Percentiles rank a stretch among this genome's conserved stretches.
Evolutionary conservation across 1,140 invertebrate species (phyloP).

Genomic region (Aphelenchoides fujianensis): DNA sequence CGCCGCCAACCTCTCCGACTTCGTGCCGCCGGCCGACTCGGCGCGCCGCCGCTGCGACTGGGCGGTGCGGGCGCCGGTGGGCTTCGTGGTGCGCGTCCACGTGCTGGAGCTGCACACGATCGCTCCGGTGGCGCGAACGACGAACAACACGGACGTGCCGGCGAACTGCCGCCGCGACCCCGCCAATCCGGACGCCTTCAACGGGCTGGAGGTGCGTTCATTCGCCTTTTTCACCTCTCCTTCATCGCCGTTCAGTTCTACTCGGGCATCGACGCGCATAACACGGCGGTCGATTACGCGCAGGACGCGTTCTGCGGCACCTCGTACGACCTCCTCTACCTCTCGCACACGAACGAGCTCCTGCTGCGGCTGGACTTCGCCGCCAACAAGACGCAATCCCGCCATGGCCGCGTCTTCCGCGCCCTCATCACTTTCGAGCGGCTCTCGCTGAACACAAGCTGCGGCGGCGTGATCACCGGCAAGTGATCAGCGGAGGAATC

Average conservation of each 20-base stretch:
- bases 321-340: slow-evolving; percentile 31
- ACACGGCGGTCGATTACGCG: not conserved
- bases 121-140: too few relatives aligned
- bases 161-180: not conserved
- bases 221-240: not conserved
- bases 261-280: not conserved
- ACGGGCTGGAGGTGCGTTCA: not conserved
- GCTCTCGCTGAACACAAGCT: not conserved
- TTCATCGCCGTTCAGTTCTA: slow-evolving; percentile 28
- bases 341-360: slow-evolving; percentile 49
- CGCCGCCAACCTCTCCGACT: slow-evolving; percentile 34
- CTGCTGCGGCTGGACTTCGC: slow-evolving; percentile 32
- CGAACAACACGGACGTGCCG: too few relatives aligned
- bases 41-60: slow-evolving; percentile 46
- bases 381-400: not conserved
- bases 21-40: slow-evolving; percentile 32
- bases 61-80: slow-evolving; percentile 51
- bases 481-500: not conserved
- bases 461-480: slow-evolving; percentile 24
- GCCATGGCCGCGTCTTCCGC: slow-evolving; percentile 24
- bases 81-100: slow-evolving; percentile 30
- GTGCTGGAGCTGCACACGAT: not conserved
- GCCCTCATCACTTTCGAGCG: slow-evolving; percentile 16
- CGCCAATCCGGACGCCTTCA: not conserved
- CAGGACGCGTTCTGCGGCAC: slow-evolving; percentile 24